Evolutionary conservation across 2,888 invertebrate species (phyloP).

Genomic region (Apotomis capreana): DNA sequence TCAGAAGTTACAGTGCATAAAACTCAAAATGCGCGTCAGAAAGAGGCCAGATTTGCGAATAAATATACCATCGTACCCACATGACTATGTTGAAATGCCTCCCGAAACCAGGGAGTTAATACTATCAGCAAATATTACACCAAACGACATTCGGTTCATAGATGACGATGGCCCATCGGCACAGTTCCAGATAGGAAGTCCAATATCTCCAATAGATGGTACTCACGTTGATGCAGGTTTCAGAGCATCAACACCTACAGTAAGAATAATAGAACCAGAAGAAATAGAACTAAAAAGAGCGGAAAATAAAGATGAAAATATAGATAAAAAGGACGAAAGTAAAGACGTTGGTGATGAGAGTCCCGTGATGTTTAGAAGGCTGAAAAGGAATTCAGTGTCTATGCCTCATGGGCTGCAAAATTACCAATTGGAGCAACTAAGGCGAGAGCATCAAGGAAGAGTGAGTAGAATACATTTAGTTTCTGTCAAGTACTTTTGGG

Average conservation of each 20-base stretch:
- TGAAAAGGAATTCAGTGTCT: constrained; percentile 85
- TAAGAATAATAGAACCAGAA: constrained; percentile 59
- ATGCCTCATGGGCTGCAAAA: constrained; percentile 85
- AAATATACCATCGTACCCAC: constrained; percentile 67
- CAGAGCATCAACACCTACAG: constrained; percentile 65
- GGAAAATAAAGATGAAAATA: constrained; percentile 39
- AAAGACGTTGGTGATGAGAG: constrained; percentile 48
- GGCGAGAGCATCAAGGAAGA: constrained; percentile 44
- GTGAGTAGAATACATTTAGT: constrained; percentile 23
- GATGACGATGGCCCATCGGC: constrained; percentile 51
- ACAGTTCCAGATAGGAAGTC: constrained; percentile 46
- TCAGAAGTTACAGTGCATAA: constrained; percentile 26
- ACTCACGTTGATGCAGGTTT: constrained; percentile 38
- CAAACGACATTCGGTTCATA: constrained; percentile 55
- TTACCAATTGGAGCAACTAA: constrained; percentile 78
- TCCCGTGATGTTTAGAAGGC: constrained; percentile 55
- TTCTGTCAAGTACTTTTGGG: no score
- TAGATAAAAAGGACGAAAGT: constrained; percentile 41
- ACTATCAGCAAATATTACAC: constrained; percentile 52
- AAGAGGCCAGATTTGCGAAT: constrained; percentile 73
- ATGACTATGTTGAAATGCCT: constrained; percentile 76
- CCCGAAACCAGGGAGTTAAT: constrained; percentile 59
- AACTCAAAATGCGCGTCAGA: constrained; percentile 59
- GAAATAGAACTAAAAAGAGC: constrained; percentile 34
- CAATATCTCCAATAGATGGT: constrained; percentile 31